phyloP scores from a whole-genome alignment of 2,797 vertebrate genomes.

The Pygocentrus nattereri region DNA sequence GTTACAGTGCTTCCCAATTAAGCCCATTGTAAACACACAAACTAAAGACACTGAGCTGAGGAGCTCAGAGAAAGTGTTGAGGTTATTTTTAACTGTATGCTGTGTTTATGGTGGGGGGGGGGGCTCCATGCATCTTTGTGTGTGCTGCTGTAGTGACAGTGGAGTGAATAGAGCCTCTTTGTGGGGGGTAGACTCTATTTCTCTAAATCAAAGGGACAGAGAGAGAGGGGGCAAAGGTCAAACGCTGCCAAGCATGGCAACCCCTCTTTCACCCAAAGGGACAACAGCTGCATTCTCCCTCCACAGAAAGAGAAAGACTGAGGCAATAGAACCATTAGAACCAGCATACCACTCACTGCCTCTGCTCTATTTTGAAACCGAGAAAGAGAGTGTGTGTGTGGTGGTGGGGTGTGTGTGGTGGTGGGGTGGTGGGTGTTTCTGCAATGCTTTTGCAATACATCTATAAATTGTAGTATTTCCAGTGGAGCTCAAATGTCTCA shows the following conservation, averaged over 20 bases:
- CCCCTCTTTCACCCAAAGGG: constrained; percentile 39
- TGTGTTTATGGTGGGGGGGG: constrained; percentile 6
- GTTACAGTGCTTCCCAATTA: not conserved
- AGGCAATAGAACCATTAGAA: constrained; percentile 24
- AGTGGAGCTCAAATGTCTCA: no score
- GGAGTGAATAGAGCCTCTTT: constrained; percentile 40
- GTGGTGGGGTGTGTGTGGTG: no score
- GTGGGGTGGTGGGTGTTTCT: no score
- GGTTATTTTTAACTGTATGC: not conserved
- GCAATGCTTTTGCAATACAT: no score
- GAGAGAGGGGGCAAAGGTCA: constrained; percentile 48
- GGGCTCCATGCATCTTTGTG: not conserved
- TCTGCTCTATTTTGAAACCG: not conserved
- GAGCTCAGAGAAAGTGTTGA: not conserved
- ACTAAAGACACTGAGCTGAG: not conserved
- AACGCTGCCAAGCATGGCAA: constrained; percentile 33
- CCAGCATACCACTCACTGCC: not conserved
- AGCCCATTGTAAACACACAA: not conserved
- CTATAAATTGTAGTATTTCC: no score
- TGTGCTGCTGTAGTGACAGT: not conserved
- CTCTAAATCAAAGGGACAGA: constrained; percentile 54
- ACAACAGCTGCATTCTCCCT: constrained; percentile 59
- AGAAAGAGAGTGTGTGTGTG: no score
- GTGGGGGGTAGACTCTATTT: constrained; percentile 46
- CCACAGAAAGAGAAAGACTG: constrained; percentile 30